These are phyloP conservation scores for Dolichotis patagonum DNA, from an alignment of 2,113 vertebrate genomes.

Conservation along the genomic window DNA sequence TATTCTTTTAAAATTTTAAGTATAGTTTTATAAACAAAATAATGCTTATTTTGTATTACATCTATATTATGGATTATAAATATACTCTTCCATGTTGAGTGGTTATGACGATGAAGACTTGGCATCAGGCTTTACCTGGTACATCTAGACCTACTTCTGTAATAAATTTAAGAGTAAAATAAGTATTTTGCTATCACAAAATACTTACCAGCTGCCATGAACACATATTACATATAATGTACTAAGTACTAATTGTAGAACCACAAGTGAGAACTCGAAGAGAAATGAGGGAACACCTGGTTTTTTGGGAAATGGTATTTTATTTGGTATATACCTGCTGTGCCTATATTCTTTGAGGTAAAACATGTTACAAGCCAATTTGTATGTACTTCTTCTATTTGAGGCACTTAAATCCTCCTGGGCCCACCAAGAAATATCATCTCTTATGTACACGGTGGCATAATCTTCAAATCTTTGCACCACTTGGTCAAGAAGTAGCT, in stretches of 20 bases:
- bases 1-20: background rate
- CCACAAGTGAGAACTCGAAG: background rate
- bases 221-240: background rate
- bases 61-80: background rate
- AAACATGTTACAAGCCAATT: background rate
- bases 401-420: background rate
- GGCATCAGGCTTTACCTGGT: background rate
- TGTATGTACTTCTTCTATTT: background rate
- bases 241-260: background rate
- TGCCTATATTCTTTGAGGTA: background rate
- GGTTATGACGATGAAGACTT: background rate
- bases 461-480: background rate
- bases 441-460: background rate
- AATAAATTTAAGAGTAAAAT: background rate
- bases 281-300: background rate
- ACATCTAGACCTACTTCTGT: background rate
- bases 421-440: background rate
- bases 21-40: background rate
- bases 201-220: background rate
- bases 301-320: background rate
- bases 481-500: background rate
- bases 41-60: background rate
- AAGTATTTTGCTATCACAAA: background rate
- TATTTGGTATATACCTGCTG: background rate
- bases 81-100: background rate